Evolutionary conservation across 2,113 vertebrate species (phyloP), one percentile per base, ranked within the genome.

Genomic region (Xiphorhynchus elegans): DNA sequence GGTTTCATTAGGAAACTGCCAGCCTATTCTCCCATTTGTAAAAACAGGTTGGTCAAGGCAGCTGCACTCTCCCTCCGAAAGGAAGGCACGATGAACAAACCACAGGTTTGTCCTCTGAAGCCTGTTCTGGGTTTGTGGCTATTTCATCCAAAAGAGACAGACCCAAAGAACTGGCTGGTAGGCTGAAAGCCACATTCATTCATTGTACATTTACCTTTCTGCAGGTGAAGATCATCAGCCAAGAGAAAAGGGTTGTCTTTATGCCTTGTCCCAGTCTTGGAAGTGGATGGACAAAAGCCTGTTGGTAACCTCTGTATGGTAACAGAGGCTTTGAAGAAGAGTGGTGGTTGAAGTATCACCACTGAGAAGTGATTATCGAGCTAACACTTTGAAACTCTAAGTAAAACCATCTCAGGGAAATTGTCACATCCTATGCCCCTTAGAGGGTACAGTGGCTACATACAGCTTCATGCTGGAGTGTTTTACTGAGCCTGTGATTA

Each of bases 71-170:
- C 2, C 8, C 10, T 95, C 40, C 17, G 40, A 44, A 56, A 25
- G 39, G 17, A 82, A 75, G 18, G 10, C 39, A 29, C 0, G 0
- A 28, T 0, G 0, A 69, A 17, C 59, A 60, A 78, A 31, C 3
- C 23, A 3, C 3, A 11, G 6, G 19, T 40, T 80, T 73, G 28
- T 47, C 37, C 35, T 64, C 13, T 28, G 69, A 33, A 1, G 0
- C 25, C 68, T 47, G 3, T 64, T 77, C 72, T 60, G 70, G 4
- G 6, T 80, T 85, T 83, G 13, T 42, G 39, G 26, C 60, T 67
- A 13, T 24, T 80, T 88, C 40, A 31, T 3, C 3, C 28, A 66
- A 25, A 52, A 13, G 7, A 56, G 17, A 8, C 0, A 4, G 15
- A 39, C 35, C 25, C 10, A 60, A 46, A 52, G 6, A 69, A 66